These are phyloP conservation scores for Lampropteryx suffumata DNA, from an alignment of 2,888 invertebrate species.

Conservation along the genomic window DNA sequence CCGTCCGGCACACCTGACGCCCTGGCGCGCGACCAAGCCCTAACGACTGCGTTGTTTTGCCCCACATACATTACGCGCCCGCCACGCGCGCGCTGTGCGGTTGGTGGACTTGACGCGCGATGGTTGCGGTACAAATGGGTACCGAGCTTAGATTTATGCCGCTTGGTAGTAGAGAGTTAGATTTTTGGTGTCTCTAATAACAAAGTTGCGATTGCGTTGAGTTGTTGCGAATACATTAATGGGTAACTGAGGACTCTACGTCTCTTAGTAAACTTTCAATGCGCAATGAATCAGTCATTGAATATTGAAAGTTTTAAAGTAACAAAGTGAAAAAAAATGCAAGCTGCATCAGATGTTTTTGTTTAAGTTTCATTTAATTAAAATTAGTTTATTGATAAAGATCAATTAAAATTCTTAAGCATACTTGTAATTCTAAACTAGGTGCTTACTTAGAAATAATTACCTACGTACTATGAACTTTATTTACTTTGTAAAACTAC, in stretches of 20 bases:
- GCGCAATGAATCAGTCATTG: too few relatives aligned
- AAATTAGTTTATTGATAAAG: too few relatives aligned
- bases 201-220: conserved; percentile 2
- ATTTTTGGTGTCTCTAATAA: conserved; percentile 15
- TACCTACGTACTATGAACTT: too few relatives aligned
- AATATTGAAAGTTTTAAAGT: too few relatives aligned
- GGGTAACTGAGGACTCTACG: not conserved
- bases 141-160: conserved; percentile 16
- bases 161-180: conserved; percentile 12
- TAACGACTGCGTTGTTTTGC: conserved; percentile 25
- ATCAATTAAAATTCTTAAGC: too few relatives aligned
- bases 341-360: too few relatives aligned
- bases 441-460: too few relatives aligned
- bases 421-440: too few relatives aligned
- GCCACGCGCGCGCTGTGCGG: conserved; percentile 3
- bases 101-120: conserved; percentile 21
- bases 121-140: conserved; percentile 14
- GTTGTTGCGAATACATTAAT: conserved; percentile 3
- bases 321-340: too few relatives aligned
- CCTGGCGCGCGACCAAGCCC: conserved; percentile 32
- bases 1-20: conserved; percentile 53
- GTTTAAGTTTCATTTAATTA: too few relatives aligned
- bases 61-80: conserved; percentile 29
- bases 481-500: too few relatives aligned
- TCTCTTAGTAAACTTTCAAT: not conserved